phyloP scores from a whole-genome alignment of 2,797 vertebrate genomes.

The Etheostoma nigrum region DNA sequence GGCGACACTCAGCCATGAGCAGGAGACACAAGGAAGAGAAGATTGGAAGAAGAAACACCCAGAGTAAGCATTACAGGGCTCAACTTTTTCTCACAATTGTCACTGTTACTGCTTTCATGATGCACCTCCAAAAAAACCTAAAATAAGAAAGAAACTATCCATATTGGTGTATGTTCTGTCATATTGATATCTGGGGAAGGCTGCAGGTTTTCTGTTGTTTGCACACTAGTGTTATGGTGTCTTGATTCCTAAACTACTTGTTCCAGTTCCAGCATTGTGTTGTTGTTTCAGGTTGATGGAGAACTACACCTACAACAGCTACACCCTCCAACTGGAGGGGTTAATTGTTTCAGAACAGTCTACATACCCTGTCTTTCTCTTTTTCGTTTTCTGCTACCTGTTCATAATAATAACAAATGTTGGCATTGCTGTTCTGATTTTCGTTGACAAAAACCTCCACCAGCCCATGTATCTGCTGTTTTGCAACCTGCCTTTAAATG shows the following conservation, averaged over 20 bases:
- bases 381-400: constrained; percentile 57
- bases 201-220: too few species aligned
- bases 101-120: too few species aligned
- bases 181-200: too few species aligned
- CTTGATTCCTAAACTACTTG: too few species aligned
- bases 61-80: background rate
- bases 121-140: too few species aligned
- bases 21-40: background rate
- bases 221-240: too few species aligned
- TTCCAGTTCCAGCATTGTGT: too few species aligned
- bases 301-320: constrained; percentile 60
- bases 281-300: constrained; percentile 53
- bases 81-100: background rate
- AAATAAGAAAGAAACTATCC: too few species aligned
- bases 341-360: constrained; percentile 38
- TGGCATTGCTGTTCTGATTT: constrained; percentile 47
- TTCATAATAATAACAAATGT: constrained; percentile 47
- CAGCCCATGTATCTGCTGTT: constrained; percentile 87
- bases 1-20: too few species aligned
- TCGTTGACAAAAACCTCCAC: constrained; percentile 72
- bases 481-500: constrained; percentile 78
- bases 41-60: background rate
- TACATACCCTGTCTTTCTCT: constrained; percentile 37
- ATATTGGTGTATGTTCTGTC: too few species aligned
- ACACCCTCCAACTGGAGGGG: constrained; percentile 62